phyloP scores from a whole-genome alignment of 2,888 invertebrate species.

The Melieria crassipennis region DNA sequence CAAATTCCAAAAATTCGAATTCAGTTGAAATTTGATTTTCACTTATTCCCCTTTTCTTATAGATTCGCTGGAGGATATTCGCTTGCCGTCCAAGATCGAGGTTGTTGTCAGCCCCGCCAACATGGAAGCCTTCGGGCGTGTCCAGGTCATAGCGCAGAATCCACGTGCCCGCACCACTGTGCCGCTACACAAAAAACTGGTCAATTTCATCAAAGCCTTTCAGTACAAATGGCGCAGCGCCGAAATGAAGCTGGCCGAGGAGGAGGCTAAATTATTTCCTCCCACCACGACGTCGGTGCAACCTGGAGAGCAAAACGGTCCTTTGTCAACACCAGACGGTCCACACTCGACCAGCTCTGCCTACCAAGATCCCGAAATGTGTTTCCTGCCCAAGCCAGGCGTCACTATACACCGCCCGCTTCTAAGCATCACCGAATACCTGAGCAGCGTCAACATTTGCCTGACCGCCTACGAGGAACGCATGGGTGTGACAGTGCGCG shows the following conservation, averaged over 20 bases:
- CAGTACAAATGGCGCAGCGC: conserved; percentile 79
- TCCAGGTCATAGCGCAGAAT: conserved; percentile 89
- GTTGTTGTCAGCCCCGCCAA: conserved; percentile 81
- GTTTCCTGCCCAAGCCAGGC: conserved; percentile 69
- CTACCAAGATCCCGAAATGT: conserved; percentile 55
- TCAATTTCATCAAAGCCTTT: conserved; percentile 77
- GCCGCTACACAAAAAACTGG: conserved; percentile 79
- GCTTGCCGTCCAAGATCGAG: conserved; percentile 80
- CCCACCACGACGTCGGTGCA: conserved; percentile 9
- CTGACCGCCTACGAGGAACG: conserved; percentile 80
- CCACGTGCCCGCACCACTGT: conserved; percentile 81
- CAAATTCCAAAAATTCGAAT: neutral
- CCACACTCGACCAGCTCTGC: conserved; percentile 12
- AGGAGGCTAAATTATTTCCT: conserved; percentile 48
- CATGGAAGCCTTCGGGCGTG: conserved; percentile 82
- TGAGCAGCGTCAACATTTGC: conserved; percentile 82
- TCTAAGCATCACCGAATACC: conserved; percentile 78
- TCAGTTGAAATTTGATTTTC: conserved; percentile 16
- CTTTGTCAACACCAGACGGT: conserved; percentile 6
- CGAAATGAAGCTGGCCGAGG: conserved; percentile 60
- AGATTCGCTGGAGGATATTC: conserved; percentile 79
- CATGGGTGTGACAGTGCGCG: conserved; percentile 70
- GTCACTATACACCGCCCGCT: conserved; percentile 76
- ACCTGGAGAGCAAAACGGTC: conserved; percentile 23
- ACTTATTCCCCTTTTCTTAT: conserved; percentile 33